Evolutionary conservation across 2,113 vertebrate genomes (phyloP).

Genomic region (Hypanus sabinus): DNA sequence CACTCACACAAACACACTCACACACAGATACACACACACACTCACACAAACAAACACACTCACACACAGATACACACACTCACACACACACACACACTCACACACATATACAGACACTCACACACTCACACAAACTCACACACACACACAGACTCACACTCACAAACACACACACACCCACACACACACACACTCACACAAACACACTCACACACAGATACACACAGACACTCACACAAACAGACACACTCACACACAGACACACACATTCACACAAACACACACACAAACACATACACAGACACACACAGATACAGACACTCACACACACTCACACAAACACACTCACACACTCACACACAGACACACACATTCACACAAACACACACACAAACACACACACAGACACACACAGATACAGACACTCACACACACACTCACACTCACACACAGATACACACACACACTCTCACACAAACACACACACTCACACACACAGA

Average conservation of each 20-base stretch:
- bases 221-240: not conserved
- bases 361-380: not conserved
- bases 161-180: not conserved
- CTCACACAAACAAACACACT: not conserved
- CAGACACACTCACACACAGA: too few species aligned
- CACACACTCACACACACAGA: too few species aligned
- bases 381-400: too few species aligned
- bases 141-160: not conserved
- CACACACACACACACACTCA: not conserved
- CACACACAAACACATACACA: too few species aligned
- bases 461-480: not conserved
- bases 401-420: not conserved
- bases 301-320: too few species aligned
- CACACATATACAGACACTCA: not conserved
- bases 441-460: not conserved
- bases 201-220: not conserved
- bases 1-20: not conserved
- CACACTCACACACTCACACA: not conserved
- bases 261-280: too few species aligned
- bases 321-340: not conserved
- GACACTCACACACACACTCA: not conserved
- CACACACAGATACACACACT: not conserved
- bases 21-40: not conserved
- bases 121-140: too few species aligned
- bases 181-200: not conserved